These are phyloP conservation scores for Aphrocallistes beatrix DNA, from an alignment of 37 sponge, comb jelly and placozoan species.

Conservation along the genomic window DNA sequence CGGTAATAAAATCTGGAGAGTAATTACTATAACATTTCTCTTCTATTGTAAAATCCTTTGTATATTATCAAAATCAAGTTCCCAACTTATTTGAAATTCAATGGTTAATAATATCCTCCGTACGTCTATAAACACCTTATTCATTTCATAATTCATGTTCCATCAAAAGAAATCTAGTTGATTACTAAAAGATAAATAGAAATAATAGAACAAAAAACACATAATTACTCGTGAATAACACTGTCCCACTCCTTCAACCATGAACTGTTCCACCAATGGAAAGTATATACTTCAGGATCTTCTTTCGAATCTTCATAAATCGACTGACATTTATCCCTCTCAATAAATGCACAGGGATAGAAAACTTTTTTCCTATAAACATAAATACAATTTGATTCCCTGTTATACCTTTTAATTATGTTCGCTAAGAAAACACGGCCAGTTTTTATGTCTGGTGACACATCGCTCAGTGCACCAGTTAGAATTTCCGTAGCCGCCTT, in stretches of 20 bases:
- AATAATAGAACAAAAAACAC: too few relatives aligned
- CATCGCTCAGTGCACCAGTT: neutral
- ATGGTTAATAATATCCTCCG: too few relatives aligned
- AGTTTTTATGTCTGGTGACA: neutral
- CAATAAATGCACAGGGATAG: neutral
- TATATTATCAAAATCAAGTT: too few relatives aligned
- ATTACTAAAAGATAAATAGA: too few relatives aligned
- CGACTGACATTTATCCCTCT: neutral
- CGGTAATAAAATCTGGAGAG: too few relatives aligned
- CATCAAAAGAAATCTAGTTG: too few relatives aligned
- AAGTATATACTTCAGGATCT: neutral
- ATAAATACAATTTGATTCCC: neutral
- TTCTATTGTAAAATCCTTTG: too few relatives aligned
- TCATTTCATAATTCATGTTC: too few relatives aligned
- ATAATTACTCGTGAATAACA: too few relatives aligned
- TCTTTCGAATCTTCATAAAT: neutral
- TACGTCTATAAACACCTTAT: too few relatives aligned
- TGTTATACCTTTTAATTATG: slow-evolving; percentile 8
- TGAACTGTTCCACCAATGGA: neutral
- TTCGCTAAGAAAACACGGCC: neutral
- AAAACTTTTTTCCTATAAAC: neutral
- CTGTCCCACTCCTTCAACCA: neutral
- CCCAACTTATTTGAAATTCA: too few relatives aligned
- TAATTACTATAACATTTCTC: too few relatives aligned
- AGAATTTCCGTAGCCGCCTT: neutral